Base-by-base conservation (phyloP, 2,797 vertebrate genomes). In the Cephalopachus bancanus region DNA sequence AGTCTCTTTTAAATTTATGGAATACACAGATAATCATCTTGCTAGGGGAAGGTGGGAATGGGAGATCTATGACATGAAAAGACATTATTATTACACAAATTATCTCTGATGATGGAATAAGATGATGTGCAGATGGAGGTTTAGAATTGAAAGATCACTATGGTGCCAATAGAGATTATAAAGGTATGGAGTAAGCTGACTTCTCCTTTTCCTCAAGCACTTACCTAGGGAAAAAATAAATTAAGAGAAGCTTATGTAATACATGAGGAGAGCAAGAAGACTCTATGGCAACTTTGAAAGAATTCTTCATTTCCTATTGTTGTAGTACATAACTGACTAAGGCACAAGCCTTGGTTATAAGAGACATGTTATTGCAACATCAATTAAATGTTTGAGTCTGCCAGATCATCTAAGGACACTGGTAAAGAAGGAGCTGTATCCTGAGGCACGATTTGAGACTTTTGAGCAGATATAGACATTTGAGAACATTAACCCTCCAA, bases 1-100 rank as follows among this genome's bases (percentile, higher is more conserved):
- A 83, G 22, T 92, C 79, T 93, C 28, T 94, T 28, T 5, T 78
- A 64, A 91, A 74, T 71, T 79, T 24, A 33, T 57, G 44, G 92
- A 83, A 19, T 22, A 60, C 22, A 62, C 12, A 1, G 28, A 62
- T 28, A 74, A 26, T n/a, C 33, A 55, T 74, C 37, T 88, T 75
- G 11, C n/a, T 51, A 76, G 11, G n/a, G 57, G 11, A 75, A 86
- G 24, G 30, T 62, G 74, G 19, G 7, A 81, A 76, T 65, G n/a
- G 33, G 44, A 28, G 86, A 51, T 74, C 53, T 37, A 28, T 51
- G 44, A 17, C 57, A 20, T 26, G 10, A 11, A n/a, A 26, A 60
- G 69, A 55, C 22, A 65, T 87, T 72, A 44, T 19, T 49, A 16
- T 87, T 78, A 72, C 3, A 24, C 20, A 59, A 26, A 55, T 90